Evolutionary conservation across 2,888 invertebrate genomes (phyloP), one percentile per base, ranked within the genome.

Genomic region (Andrena bucephala): DNA sequence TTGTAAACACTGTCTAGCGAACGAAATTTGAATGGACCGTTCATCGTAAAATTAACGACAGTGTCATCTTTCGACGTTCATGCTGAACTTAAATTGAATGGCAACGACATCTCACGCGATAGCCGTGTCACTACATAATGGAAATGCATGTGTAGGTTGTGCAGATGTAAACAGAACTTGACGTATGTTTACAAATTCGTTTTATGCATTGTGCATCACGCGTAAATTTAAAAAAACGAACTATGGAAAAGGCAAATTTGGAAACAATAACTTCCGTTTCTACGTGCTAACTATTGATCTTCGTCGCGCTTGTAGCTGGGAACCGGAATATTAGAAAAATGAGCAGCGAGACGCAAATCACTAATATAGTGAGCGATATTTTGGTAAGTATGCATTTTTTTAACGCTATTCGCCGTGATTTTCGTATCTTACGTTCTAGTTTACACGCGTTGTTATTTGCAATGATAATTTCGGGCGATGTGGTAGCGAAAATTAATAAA

Each of bases 331-430:
- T 8, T 36, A 13, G 24, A 24, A 88, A 78, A 27, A 96, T 96
- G 96, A 95, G 95, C 80, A 91, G 90, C 69, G 97, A 97, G 92
- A 94, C 95, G 63, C 96, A 96, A 94, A 95, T 97, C 66, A 94
- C 95, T 27, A 95, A 94, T 89, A 95, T 97, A 83, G 95, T 97
- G 24, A 96, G 96, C 91, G 96, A 96, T 88, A 96, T 96, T 90
- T 94, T 96, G 94, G 96, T 96, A 92, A 95, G 95, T 94, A 59
- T 57, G 0, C 2, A 50, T 29, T 31, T 8, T 48, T 36, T 10
- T 13, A 13, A 54, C 16, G 7, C 57, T 71, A 72, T 5, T 31
- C 4, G 2, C 13, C 62, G 3, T 2, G 1, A 1, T 4, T 33
- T 20, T 60, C 3, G 59, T 65, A 10, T n/a, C 0, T 3, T 20